These are phyloP conservation scores for Minunthozetes semirufus DNA, from an alignment of 2,888 invertebrate species.

Conservation along the genomic window DNA sequence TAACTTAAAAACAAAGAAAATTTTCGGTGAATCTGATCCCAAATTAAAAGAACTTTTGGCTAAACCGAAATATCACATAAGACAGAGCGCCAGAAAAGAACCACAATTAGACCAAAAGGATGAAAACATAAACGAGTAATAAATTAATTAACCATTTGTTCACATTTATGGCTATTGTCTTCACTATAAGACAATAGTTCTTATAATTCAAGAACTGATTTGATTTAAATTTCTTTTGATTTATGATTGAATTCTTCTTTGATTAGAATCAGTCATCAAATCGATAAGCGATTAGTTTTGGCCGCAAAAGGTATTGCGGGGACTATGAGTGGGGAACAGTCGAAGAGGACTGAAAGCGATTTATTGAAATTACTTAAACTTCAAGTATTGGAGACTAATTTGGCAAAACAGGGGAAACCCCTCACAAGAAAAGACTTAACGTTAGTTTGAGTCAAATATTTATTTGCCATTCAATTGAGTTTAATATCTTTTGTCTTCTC, in stretches of 20 bases:
- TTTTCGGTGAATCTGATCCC: not conserved
- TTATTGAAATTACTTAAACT: constrained; percentile 14
- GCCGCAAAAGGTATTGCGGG: constrained; percentile 29
- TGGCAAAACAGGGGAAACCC: constrained; percentile 8
- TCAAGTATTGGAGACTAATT: constrained; percentile 11
- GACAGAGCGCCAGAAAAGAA: constrained; percentile 21
- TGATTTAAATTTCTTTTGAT: no score
- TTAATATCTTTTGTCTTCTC: not conserved
- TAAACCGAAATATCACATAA: constrained; percentile 23
- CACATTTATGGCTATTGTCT: no score
- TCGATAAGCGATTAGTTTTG: constrained; percentile 26
- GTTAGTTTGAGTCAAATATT: not conserved
- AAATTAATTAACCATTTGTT: not conserved
- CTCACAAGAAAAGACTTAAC: not conserved
- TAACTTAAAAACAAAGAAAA: not conserved
- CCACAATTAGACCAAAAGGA: not conserved
- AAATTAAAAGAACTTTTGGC: constrained; percentile 7
- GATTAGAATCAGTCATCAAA: not conserved
- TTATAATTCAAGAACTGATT: no score
- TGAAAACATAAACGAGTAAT: constrained; percentile 2
- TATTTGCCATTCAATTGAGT: not conserved
- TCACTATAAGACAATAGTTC: no score
- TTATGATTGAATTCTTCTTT: not conserved
- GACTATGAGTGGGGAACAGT: constrained; percentile 17
- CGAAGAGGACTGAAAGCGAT: constrained; percentile 32